Base-by-base conservation (phyloP, 2,797 vertebrate genomes). In the Poeciliopsis presidionis region DNA sequence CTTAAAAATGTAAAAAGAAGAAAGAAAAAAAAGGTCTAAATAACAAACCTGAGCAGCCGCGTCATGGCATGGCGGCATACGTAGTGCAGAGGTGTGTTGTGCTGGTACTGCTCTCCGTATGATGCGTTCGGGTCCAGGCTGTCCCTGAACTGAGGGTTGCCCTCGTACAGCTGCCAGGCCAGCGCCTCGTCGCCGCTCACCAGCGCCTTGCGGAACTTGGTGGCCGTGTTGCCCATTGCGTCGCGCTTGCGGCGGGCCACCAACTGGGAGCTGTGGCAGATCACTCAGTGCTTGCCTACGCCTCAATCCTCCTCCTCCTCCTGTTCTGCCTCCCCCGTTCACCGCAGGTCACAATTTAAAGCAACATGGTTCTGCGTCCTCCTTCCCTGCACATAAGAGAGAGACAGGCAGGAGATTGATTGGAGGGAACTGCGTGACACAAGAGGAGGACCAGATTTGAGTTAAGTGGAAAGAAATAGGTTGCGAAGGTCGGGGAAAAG, bases 181-280 rank as follows among this genome's bases (percentile, higher is more conserved):
- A 99, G 93, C 84, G 96, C 96, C 95, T 99, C 98, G 81, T 99
- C 98, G 76, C 98, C 98, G 30, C 96, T 97, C 92, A 98, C 97
- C 87, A 99, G 96, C 77, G 98, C 97, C 96, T 99, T 99, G 82
- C 98, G 97, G 92, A 99, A 99, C 92, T 99, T 99, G 84, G 98
- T 99, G 84, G 98, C 97, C 84, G 98, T 97, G 95, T 99, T 99
- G 94, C 98, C 98, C 98, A 99, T 99, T 91, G 94, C 96, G 83
- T 76, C 74, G 16, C 41, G 77, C 80, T 81, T 16, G 65, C 82
- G 72, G 77, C 82, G 55, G 78, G 76, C 83, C 72, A 13, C 87
- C 81, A 77, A 69, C 83, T 76, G 75, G 79, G 83, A 91, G 86
- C 83, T 72, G 81, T 73, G 78, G 86, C 88, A 67, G 87, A 86